Evolutionary conservation across 2,797 vertebrate genomes (phyloP), one percentile per base, ranked within the genome.

Genomic region (Menidia menidia): DNA sequence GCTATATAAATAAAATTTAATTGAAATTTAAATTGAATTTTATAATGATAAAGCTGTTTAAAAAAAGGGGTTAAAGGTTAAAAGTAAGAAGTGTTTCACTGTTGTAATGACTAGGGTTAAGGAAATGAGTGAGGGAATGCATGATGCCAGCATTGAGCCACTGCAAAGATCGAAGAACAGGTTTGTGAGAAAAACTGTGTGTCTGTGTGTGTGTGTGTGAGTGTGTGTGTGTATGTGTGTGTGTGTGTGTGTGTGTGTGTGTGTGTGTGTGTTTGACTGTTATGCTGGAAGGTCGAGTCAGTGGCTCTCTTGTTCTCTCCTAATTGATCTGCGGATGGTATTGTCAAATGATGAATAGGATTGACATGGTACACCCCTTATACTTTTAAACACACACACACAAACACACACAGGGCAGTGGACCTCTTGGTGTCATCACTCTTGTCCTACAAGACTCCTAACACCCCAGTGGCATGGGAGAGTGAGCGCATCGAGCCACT

Each of bases 391-490:
- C 45, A 48, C 45, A 48, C 83, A 62, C 68, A 66, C 56, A 58
- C 54, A 51, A 73, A 60, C 68, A 64, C 39, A 68, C 82, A 85
- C 78, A 61, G 14, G 61, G 51, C 25, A 30, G 62, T 64, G 45
- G 75, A 83, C 87, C 87, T 84, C 75, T 81, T 77, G 71, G 91
- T 89, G 84, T 92, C 94, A 95, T 95, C 95, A 93, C 92, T 95
- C 95, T 95, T 96, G 94, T 94, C 77, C 74, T 93, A 95, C 95
- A 94, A 92, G 94, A 86, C 89, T 92, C 89, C 87, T 92, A 89
- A 93, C 92, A 93, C 93, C 93, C 91, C 84, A 85, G 88, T 91
- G 91, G 92, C 94, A 94, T 93, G 95, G 94, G 92, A 95, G 94
- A 95, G 91, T 94, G 92, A 92, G 84, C 89, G 78, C 65, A 88